Evolutionary conservation across 2,888 invertebrate genomes (phyloP).

Genomic region (Metalampra italica): DNA sequence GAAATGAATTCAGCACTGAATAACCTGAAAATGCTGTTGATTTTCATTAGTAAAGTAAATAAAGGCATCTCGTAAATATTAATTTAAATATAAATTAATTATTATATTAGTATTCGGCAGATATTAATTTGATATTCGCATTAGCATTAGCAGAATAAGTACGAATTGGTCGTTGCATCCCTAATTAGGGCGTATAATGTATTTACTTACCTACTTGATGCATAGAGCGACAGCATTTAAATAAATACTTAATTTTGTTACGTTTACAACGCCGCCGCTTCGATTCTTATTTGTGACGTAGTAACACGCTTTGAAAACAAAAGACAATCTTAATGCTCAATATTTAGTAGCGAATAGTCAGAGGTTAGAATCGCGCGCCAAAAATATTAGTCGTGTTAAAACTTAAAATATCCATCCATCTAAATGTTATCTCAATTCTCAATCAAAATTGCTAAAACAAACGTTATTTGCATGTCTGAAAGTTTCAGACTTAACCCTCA

Average conservation of each 20-base stretch:
- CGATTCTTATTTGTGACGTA: slow-evolving; percentile 28
- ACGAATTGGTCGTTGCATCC: no score
- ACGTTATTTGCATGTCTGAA: no score
- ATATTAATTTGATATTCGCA: no score
- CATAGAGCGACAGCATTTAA: slow-evolving; percentile 35
- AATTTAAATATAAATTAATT: no score
- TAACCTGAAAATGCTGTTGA: no score
- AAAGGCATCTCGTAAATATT: no score
- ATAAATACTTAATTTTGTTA: slow-evolving; percentile 30
- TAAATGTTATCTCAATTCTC: slow-evolving; percentile 4
- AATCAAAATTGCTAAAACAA: slow-evolving; percentile 7
- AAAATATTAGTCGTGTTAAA: slow-evolving; percentile 26
- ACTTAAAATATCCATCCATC: slow-evolving; percentile 33
- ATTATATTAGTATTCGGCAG: no score
- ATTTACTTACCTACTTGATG: slow-evolving; percentile 44
- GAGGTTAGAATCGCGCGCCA: slow-evolving; percentile 23
- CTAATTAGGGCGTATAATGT: slow-evolving; percentile 17
- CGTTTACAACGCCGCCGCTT: slow-evolving; percentile 29
- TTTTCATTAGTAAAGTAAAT: no score
- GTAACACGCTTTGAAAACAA: slow-evolving; percentile 35
- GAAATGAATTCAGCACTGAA: no score
- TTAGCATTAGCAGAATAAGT: no score
- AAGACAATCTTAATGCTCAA: slow-evolving; percentile 40
- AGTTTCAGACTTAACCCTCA: no score
- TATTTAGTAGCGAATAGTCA: slow-evolving; percentile 8